These are phyloP conservation scores for Eupithecia subfuscata DNA, from an alignment of 2,888 invertebrate genomes.

Conservation along the genomic window DNA sequence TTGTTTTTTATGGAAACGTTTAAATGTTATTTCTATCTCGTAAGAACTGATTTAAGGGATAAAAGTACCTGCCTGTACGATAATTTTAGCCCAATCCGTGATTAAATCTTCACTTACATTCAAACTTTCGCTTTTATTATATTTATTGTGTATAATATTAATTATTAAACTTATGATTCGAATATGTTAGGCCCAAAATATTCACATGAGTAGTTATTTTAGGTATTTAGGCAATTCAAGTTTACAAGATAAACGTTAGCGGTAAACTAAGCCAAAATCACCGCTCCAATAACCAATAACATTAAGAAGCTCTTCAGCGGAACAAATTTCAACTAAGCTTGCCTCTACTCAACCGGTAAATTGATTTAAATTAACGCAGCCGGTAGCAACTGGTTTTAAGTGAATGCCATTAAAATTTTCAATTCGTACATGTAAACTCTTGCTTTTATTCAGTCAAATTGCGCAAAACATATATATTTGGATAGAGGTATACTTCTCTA, in stretches of 20 bases:
- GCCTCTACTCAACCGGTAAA: slow-evolving; percentile 15
- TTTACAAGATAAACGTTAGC: neutral
- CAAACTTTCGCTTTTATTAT: no score
- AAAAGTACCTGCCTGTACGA: no score
- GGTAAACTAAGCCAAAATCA: neutral
- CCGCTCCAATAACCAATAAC: slow-evolving; percentile 14
- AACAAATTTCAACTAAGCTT: slow-evolving; percentile 12
- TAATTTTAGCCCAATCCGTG: no score
- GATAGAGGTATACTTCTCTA: no score
- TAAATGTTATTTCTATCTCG: no score
- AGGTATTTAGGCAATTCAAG: neutral
- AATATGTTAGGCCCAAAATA: neutral
- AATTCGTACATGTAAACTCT: neutral
- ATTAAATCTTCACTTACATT: no score
- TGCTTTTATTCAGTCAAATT: no score
- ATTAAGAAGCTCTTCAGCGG: slow-evolving; percentile 8
- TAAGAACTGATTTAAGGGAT: no score
- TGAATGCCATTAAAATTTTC: neutral
- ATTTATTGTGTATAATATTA: no score
- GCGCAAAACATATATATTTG: no score
- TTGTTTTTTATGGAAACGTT: no score
- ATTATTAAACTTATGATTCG: no score
- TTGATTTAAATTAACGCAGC: slow-evolving; percentile 11
- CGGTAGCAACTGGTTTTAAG: neutral
- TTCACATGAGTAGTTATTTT: neutral